Percentiles rank a stretch among this genome's conserved stretches.
Evolutionary conservation across 1,140 invertebrate species (phyloP).

Genomic region (Triops cancriformis): DNA sequence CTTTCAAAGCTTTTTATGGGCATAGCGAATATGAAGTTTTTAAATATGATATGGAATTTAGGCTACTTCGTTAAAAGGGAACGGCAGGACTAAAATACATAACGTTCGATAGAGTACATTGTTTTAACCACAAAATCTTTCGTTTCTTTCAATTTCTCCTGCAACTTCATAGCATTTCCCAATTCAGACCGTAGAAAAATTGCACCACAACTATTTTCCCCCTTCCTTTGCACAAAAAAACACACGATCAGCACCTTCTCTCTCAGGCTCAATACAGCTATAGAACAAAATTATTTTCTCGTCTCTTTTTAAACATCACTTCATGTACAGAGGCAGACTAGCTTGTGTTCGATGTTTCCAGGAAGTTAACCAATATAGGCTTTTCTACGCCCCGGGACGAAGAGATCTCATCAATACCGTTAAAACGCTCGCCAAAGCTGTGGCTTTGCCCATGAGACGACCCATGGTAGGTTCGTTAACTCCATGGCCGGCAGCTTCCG

Average conservation of each 20-base stretch:
- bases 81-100: conserved; percentile 10
- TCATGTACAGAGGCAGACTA: background rate
- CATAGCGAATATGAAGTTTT: background rate
- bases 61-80: background rate
- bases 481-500: conserved; percentile 38
- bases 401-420: conserved; percentile 69
- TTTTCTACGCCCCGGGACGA: conserved; percentile 36
- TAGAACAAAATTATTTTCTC: background rate
- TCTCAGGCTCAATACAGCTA: background rate
- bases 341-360: conserved; percentile 9
- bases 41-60: conserved; percentile 14
- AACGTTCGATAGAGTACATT: background rate
- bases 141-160: background rate
- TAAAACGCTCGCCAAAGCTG: conserved; percentile 66
- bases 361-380: background rate
- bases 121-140: background rate
- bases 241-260: background rate
- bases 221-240: background rate
- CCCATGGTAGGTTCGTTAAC: conserved; percentile 44
- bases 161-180: background rate
- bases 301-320: background rate
- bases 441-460: conserved; percentile 57
- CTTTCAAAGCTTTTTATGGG: background rate
- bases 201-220: background rate
- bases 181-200: too few species aligned